A percentile compares a stretch with the other conserved stretches of the same genome.
phyloP scores from a whole-genome alignment of 2,797 vertebrate species.

The Poecile montanus region DNA sequence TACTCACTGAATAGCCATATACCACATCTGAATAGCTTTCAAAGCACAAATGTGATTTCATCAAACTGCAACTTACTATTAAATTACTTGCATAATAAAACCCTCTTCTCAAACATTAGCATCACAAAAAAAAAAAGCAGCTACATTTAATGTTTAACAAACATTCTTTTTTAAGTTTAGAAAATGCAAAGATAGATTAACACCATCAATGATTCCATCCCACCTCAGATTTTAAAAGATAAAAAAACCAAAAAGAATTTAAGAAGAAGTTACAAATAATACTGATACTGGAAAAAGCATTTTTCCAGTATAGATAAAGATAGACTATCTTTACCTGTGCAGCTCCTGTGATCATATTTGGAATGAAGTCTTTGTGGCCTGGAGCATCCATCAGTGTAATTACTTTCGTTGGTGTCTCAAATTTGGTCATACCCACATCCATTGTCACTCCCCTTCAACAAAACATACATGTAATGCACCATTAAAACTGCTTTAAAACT shows the following conservation, averaged over 20 bases:
- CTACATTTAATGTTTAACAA: neutral
- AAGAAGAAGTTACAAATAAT: neutral
- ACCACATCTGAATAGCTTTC: neutral
- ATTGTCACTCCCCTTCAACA: constrained; percentile 94
- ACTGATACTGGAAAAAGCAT: neutral
- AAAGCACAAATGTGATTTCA: neutral
- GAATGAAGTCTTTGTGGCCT: constrained; percentile 98
- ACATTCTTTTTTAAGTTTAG: neutral
- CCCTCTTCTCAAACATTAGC: neutral
- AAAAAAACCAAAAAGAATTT: neutral
- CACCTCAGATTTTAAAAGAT: neutral
- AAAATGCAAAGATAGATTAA: neutral
- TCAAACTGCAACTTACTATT: neutral
- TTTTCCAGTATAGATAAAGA: neutral
- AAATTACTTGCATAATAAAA: neutral
- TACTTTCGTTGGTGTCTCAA: constrained; percentile 93
- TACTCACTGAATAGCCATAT: neutral
- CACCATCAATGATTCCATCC: neutral
- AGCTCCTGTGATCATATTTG: constrained; percentile 99
- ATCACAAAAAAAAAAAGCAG: neutral
- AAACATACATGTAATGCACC: neutral
- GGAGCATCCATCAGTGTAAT: constrained; percentile 98
- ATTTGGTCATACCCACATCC: constrained; percentile 99
- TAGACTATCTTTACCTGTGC: constrained; percentile 86
- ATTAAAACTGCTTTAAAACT: constrained; percentile 1